Conservation (phyloP, 2,113 vertebrate species). For the Chlamydotis undulata region DNA sequence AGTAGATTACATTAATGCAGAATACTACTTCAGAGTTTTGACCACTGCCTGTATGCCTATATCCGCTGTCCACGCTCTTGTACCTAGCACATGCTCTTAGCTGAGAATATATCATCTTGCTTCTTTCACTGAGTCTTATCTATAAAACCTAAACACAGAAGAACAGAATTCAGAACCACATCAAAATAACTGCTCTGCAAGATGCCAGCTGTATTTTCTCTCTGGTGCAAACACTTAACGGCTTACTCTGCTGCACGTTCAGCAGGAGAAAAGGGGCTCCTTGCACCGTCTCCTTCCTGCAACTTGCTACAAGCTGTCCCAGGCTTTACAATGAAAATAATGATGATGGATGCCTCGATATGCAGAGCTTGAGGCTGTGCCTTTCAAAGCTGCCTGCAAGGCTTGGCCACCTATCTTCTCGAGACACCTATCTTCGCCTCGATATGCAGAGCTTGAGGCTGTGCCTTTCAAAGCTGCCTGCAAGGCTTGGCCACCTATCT, state of each 20-base stretch:
- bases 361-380: not conserved
- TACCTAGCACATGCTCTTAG: not conserved
- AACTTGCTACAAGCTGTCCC: not conserved
- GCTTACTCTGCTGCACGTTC: not conserved
- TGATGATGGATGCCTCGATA: fast-evolving
- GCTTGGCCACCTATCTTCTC: not conserved
- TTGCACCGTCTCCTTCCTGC: not conserved
- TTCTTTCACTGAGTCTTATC: not conserved
- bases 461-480: not conserved
- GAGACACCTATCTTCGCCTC: not conserved
- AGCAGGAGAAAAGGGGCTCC: not conserved
- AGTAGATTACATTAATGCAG: not conserved
- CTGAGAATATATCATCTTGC: not conserved
- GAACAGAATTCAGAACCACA: not conserved
- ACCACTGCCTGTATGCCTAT: not conserved
- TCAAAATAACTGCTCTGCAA: not conserved
- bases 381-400: not conserved
- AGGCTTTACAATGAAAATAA: not conserved
- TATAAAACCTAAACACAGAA: not conserved
- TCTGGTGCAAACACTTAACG: not conserved
- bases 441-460: not conserved
- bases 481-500: not conserved
- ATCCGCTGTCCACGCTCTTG: not conserved
- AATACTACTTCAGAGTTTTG: not conserved
- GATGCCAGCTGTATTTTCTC: not conserved